Evolutionary conservation across 2,113 vertebrate genomes (phyloP).

Genomic region (Lamprotornis superbus): DNA sequence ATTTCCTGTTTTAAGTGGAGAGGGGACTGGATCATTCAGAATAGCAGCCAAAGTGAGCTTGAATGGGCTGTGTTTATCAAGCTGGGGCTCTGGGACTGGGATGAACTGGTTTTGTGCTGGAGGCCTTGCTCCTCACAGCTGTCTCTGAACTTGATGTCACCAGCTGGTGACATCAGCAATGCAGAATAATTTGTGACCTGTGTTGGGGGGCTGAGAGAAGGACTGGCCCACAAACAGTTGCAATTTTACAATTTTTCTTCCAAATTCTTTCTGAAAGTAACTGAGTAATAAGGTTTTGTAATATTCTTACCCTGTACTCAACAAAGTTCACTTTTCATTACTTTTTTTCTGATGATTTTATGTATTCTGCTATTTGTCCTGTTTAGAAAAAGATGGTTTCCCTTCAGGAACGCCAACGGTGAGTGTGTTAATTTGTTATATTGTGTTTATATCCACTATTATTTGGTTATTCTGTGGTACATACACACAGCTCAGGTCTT

Average conservation of each 20-base stretch:
- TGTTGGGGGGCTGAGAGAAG: not conserved
- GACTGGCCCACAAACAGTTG: not conserved
- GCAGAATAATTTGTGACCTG: not conserved
- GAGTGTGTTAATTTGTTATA: conserved; percentile 65
- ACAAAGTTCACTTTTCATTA: not conserved
- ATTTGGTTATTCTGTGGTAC: not conserved
- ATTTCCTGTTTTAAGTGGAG: conserved; percentile 20
- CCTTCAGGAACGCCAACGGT: conserved; percentile 87
- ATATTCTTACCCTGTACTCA: not conserved
- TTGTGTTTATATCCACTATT: not conserved
- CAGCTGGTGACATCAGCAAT: not conserved
- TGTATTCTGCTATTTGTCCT: conserved; percentile 36
- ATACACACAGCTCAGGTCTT: not conserved
- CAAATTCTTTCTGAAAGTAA: not conserved
- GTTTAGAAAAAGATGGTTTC: conserved; percentile 91
- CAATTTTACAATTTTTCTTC: not conserved
- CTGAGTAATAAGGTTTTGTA: not conserved
- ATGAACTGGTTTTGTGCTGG: not conserved
- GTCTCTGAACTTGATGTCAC: not conserved
- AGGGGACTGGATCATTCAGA: not conserved
- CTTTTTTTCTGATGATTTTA: not conserved
- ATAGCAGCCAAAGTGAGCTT: not conserved
- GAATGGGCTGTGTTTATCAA: not conserved
- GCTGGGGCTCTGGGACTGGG: not conserved
- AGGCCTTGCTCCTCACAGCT: not conserved